A percentile compares a stretch with the other conserved stretches of the same genome.
Evolutionary conservation across 2,797 vertebrate genomes (phyloP).

Genomic region (Pristis pectinata): DNA sequence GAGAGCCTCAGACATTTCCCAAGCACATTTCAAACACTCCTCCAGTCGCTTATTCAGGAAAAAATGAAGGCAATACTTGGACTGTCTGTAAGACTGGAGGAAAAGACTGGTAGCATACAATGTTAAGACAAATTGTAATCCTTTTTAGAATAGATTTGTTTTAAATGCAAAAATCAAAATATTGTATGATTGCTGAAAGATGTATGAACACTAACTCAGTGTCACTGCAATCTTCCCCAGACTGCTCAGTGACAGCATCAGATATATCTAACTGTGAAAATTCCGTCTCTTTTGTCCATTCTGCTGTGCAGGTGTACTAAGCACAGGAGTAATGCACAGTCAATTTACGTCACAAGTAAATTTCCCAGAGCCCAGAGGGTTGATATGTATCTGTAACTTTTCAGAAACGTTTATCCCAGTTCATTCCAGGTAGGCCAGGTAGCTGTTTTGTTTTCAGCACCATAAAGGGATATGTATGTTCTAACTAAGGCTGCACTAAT

Average conservation of each 20-base stretch:
- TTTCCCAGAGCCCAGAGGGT: neutral
- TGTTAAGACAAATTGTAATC: neutral
- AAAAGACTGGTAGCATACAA: slow-evolving; percentile 1
- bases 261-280: neutral
- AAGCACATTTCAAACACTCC: neutral
- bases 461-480: neutral
- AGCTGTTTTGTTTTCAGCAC: neutral
- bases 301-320: neutral
- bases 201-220: neutral
- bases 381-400: neutral
- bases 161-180: slow-evolving; percentile 12
- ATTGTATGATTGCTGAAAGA: neutral
- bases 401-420: neutral
- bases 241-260: neutral
- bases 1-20: neutral
- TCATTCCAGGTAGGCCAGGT: neutral
- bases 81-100: neutral
- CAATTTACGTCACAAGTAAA: neutral
- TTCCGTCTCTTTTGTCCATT: neutral
- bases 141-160: neutral
- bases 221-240: neutral
- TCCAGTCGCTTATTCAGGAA: neutral
- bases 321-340: neutral
- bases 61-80: neutral
- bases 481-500: neutral